Base-by-base conservation (phyloP, 2,113 vertebrate genomes). In the Elephas maximus region DNA sequence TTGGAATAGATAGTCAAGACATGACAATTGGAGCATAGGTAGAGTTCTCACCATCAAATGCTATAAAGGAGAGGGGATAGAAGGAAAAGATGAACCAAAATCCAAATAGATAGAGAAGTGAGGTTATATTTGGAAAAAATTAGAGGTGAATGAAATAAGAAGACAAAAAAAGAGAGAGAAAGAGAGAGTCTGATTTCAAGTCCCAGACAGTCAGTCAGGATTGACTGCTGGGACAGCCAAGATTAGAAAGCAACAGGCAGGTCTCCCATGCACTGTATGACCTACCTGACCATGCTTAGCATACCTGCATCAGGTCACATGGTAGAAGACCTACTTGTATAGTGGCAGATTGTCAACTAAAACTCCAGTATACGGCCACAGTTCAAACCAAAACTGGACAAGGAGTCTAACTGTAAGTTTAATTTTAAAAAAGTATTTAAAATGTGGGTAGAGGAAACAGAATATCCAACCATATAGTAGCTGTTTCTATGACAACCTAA, bases 1-100 rank as follows among this genome's bases (percentile, higher is more conserved):
- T 1, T 74, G 62, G 62, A 80, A 93, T 6, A 74, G 69, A 37
- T 73, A 94, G 76, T 57, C 51, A 53, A 67, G 83, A 30, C 48
- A 77, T 30, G 81, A 74, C 84, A 96, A 84, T 8, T 87, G 67
- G 69, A 91, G 74, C 89, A 79, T 4, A 92, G 87, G 69, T 62
- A 93, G 63, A 87, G 26, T 71, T 53, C 63, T 96, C 63, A 60
- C 69, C 44, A 84, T 76, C 28, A 85, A 92, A 95, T 51, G 21
- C 51, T 71, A 44, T 1, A n/a, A 87, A 51, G 63, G n/a, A 71
- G 76, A 71, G 48, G 57, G 74, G 8, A 4, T 5, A 71, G 67
- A 15, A 15, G 67, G 30, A 71, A 57, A 71, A 71, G 30, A 21
- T 41, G 33, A 73, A 21, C 2, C 30, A 73, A 20, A 73, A 37